Evolutionary conservation across 2,888 invertebrate species (phyloP), one percentile per base, ranked within the genome.

Genomic region (Lepidochitona cinerea): DNA sequence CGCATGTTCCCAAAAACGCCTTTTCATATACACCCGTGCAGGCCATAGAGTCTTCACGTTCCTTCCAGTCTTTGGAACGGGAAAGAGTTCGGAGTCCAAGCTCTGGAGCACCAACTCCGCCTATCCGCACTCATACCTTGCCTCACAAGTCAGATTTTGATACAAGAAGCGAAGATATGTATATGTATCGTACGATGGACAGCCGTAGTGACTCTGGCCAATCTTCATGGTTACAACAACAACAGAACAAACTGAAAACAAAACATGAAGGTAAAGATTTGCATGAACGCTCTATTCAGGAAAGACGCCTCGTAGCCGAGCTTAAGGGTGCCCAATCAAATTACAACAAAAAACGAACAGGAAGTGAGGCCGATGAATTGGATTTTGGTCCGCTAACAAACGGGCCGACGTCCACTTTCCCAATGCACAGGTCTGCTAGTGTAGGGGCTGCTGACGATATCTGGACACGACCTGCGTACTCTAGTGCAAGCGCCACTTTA

Each of bases 261-360:
- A 81, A 79, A 78, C 75, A 78, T n/a, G 84, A 86, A 36, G 86
- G 79, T 64, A 81, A 78, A 37, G 82, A 79, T 78, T 78, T 79
- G 37, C 70, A 70, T 9, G 77, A 75, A 73, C 79, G 85, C 35
- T 80, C 83, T 7, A 81, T 83, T 54, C 87, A 89, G 72, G 96
- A 96, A 78, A 96, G 96, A 89, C 95, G 96, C 93, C 95, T 95
- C 90, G 94, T 95, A 89, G 94, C 95, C 49, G 92, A 92, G 84
- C 85, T 92, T 68, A 85, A 89, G 78, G 87, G 86, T 52, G 87
- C 87, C 36, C 88, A 90, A 79, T 84, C 84, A 73, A 84, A 83
- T 78, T 86, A 86, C 76, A 92, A 93, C 33, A 92, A 93, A 18
- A 93, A 93, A 86, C 91, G 93, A 79, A 93, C 93, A 3, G 93